Conservation (phyloP, 2,888 invertebrate genomes). For the Taphrorychus bicolor region DNA sequence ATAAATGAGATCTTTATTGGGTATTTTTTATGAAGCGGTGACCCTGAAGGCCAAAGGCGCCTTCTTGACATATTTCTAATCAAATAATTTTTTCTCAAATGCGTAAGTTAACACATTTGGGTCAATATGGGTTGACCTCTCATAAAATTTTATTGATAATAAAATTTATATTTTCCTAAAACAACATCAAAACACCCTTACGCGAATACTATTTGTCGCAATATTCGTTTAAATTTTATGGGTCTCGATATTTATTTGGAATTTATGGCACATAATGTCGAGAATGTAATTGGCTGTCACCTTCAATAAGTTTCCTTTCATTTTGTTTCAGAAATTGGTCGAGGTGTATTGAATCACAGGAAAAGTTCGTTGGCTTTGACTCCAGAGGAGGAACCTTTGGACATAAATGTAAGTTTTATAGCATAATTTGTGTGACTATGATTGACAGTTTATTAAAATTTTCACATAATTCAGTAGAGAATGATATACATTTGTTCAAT, state of each 20-base stretch:
- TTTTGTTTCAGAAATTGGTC: constrained; percentile 64
- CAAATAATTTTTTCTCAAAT: too few species aligned
- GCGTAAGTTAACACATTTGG: background rate
- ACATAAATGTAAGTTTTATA: constrained; percentile 69
- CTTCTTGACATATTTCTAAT: too few species aligned
- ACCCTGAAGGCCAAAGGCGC: too few species aligned
- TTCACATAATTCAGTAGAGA: background rate
- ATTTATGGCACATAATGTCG: background rate
- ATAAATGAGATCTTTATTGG: background rate
- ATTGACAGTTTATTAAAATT: background rate
- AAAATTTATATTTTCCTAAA: background rate
- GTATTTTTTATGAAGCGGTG: too few species aligned
- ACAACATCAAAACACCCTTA: background rate
- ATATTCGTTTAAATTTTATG: background rate
- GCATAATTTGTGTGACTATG: background rate
- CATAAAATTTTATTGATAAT: background rate
- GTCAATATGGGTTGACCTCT: background rate
- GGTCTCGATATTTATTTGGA: background rate
- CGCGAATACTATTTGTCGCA: background rate
- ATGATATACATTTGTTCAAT: background rate
- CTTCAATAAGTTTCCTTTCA: background rate
- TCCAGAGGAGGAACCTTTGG: constrained; percentile 75
- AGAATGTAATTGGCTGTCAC: background rate
- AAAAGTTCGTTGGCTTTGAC: constrained; percentile 75
- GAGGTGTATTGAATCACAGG: constrained; percentile 64